Conservation (phyloP, 2,797 vertebrate species). For the Phataginus tetradactyla region DNA sequence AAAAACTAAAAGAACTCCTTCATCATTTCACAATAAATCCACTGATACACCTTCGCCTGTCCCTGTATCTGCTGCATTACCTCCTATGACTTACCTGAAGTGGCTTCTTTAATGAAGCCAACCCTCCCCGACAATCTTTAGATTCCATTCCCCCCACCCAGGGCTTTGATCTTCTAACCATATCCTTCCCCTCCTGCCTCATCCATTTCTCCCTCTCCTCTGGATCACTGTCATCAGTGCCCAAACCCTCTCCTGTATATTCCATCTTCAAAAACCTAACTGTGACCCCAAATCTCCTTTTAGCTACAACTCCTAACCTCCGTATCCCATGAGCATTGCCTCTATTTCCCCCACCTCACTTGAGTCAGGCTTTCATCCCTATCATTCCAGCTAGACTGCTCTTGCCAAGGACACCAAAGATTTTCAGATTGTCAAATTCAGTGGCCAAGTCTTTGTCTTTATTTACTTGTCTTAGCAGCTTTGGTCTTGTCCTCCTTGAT, state of each 20-base stretch:
- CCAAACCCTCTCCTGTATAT: not conserved
- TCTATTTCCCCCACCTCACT: not conserved
- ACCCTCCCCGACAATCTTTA: not conserved
- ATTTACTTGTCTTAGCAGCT: not conserved
- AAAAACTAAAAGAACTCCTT: not conserved
- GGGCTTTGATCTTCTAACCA: not conserved
- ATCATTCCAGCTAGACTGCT: not conserved
- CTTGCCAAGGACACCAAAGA: not conserved
- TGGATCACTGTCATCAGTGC: not conserved
- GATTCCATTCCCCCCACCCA: not conserved
- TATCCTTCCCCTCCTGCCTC: not conserved
- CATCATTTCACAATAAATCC: conserved; percentile 14
- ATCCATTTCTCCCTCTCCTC: not conserved
- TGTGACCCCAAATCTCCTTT: not conserved
- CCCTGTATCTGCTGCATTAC: not conserved
- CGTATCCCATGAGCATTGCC: not conserved
- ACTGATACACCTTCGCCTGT: not conserved
- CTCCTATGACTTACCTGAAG: not conserved
- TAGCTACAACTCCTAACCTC: not conserved
- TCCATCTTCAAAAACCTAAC: not conserved
- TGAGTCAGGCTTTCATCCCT: not conserved
- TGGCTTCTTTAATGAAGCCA: not conserved
- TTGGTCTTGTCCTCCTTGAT: not conserved
- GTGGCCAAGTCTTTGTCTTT: not conserved
- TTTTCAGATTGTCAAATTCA: not conserved